These are phyloP conservation scores for Entomobrya proxima DNA, from an alignment of 2,888 invertebrate species.

Conservation along the genomic window DNA sequence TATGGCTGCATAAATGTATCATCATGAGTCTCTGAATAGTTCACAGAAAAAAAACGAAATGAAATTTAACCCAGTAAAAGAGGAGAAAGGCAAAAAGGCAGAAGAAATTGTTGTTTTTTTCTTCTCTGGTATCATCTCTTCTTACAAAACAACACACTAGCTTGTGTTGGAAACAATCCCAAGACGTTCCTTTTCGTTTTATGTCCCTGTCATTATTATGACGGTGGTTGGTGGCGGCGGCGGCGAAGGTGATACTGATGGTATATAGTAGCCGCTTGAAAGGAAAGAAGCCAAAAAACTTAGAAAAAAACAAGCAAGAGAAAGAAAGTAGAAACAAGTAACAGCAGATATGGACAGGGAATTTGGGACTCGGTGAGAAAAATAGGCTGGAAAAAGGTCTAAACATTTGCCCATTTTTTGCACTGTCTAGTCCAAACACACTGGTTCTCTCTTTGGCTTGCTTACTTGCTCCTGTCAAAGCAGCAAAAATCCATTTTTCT, in stretches of 20 bases:
- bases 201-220: conserved; percentile 59
- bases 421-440: neutral
- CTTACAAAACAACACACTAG: neutral
- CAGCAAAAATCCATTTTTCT: conserved; percentile 14
- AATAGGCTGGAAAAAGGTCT: conserved; percentile 35
- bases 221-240: conserved; percentile 34
- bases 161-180: conserved; percentile 53
- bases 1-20: neutral
- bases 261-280: neutral
- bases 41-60: neutral
- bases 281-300: no score
- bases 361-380: conserved; percentile 48
- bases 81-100: neutral
- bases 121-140: neutral
- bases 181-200: conserved; percentile 54
- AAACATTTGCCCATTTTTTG: conserved; percentile 23
- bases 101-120: neutral
- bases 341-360: conserved; percentile 64
- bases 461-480: neutral
- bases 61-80: conserved; percentile 42
- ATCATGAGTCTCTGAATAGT: neutral
- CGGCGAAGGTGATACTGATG: neutral
- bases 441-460: no score
- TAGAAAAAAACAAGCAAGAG: neutral
- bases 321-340: neutral